Base-by-base conservation (phyloP, 2,888 invertebrate genomes). In the Abrostola triplasia region DNA sequence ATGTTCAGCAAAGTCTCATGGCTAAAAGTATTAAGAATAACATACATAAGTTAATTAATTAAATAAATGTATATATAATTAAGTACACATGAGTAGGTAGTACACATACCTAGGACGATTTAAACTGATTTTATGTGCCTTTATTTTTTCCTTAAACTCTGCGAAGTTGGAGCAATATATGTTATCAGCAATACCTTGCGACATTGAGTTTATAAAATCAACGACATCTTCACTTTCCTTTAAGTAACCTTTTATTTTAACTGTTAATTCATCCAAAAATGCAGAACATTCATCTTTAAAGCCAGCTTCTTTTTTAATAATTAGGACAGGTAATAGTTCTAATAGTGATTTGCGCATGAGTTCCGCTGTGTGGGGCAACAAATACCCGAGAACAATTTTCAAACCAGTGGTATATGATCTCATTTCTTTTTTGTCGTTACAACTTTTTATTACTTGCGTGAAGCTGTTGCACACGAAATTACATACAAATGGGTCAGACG, bases 401-500 rank as follows among this genome's bases (percentile, higher is more conserved):
- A 96, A 83, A 64, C 94, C 95, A 79, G 87, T 86, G 24, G 88
- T 78, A 7, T 94, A 85, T 13, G 89, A 81, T 52, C 78, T 77
- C 10, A 93, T 68, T 50, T 91, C 85, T 4, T 82, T 73, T 55
- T 88, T 83, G 9, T 83, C 81, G 24, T 84, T 79, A 54, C 90
- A 88, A 52, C 84, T 83, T 71, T 93, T 94, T 1, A 95, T 95
- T 1, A 95, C 88, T 73, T 95, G 90, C 0, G 95, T 84, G 35
- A 96, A 84, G 59, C 93, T 95, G 68, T 95, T 93, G 58, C 95
- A 93, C 6, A 95, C 89, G 74, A 96, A 96, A 75, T 95, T 94
- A 44, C 96, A 90, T 11, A 96, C 82, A 73, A 95, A 96, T 0
- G 91, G 87, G 7, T 95, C 94, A n/a, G 96, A 91, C 0, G 89